Conservation (phyloP, 92 coral and sea anemone genomes). For the Isaurus tuberculatus region DNA sequence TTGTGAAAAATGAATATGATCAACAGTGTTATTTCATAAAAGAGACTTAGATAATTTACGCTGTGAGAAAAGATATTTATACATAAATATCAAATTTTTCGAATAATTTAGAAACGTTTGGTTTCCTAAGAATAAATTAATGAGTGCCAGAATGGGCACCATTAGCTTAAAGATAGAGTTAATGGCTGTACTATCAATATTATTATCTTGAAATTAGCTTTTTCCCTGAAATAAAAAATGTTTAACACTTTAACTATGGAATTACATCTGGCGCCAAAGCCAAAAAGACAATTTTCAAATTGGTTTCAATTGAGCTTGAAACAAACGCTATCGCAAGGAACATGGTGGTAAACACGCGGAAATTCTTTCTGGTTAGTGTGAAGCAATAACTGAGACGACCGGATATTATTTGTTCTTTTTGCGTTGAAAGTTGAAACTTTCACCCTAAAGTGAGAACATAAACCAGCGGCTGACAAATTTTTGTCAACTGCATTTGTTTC, state of each 20-base stretch:
- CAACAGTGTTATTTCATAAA: too few species aligned
- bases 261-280: neutral
- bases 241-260: too few species aligned
- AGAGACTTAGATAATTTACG: too few species aligned
- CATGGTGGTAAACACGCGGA: neutral
- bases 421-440: neutral
- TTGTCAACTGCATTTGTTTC: conserved; percentile 18
- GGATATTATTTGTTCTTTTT: neutral
- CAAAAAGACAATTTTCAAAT: neutral
- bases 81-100: too few species aligned
- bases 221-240: too few species aligned
- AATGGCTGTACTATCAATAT: too few species aligned
- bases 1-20: too few species aligned
- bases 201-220: neutral
- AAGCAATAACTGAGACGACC: neutral
- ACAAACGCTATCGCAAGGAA: neutral
- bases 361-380: neutral
- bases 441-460: neutral
- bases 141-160: too few species aligned
- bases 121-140: too few species aligned
- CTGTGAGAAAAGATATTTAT: too few species aligned
- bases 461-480: neutral
- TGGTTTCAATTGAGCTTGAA: neutral
- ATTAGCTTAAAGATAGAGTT: too few species aligned
- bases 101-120: too few species aligned